A percentile compares a stretch with the other conserved stretches of the same genome.
These are phyloP conservation scores for Anarhynchus alexandrinus DNA, from an alignment of 2,113 vertebrate genomes.

Conservation along the genomic window DNA sequence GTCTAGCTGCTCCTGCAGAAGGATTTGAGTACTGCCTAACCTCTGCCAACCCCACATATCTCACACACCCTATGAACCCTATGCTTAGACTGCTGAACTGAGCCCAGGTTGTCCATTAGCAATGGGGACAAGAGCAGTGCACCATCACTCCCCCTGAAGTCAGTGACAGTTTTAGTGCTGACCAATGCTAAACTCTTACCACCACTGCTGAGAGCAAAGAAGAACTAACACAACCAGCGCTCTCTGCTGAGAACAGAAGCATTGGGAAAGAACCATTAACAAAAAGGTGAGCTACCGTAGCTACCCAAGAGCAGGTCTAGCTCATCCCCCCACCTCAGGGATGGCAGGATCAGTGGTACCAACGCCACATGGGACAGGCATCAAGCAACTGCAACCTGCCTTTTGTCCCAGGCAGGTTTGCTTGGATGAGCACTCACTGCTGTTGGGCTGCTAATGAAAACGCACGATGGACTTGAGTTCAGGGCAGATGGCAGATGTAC, in stretches of 20 bases:
- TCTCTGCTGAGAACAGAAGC: background rate
- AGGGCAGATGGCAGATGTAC: background rate
- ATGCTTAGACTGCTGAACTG: background rate
- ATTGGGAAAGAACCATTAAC: background rate
- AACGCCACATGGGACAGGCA: fast-evolving
- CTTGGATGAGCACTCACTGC: background rate
- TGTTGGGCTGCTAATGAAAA: fast-evolving
- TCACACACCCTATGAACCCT: fast-evolving
- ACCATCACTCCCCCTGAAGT: background rate
- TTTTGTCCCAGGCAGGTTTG: background rate
- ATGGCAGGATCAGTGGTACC: background rate
- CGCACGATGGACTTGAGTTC: fast-evolving
- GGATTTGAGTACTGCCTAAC: background rate
- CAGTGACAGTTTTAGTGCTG: background rate
- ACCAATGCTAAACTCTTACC: background rate
- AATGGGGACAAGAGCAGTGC: background rate
- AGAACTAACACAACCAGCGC: background rate
- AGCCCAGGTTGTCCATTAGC: background rate
- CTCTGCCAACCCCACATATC: background rate
- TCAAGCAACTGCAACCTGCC: background rate
- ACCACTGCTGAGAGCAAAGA: background rate
- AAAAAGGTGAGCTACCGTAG: background rate
- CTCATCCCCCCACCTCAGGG: fast-evolving
- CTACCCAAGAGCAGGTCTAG: background rate
- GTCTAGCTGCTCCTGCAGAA: background rate